Conservation (phyloP, 2,113 vertebrate genomes). For the Okapia johnstoni region DNA sequence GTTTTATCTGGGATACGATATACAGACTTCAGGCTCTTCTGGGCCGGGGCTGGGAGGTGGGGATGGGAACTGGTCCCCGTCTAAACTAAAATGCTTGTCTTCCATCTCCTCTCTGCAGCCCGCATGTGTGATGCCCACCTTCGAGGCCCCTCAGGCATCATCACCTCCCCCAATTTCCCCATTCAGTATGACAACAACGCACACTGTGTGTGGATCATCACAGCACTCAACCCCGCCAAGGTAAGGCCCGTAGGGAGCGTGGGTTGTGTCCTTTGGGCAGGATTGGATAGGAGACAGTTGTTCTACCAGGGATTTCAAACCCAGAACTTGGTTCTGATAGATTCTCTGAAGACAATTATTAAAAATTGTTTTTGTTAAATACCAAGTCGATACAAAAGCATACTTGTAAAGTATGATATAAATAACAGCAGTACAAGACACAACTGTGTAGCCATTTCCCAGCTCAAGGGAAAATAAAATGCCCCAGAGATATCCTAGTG, state of each 20-base stretch:
- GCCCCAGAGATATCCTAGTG: neutral
- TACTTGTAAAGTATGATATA: neutral
- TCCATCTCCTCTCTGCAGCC: constrained; percentile 80
- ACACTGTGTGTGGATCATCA: constrained; percentile 99
- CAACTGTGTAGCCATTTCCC: neutral
- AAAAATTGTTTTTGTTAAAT: neutral
- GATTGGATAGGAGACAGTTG: neutral
- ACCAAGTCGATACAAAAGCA: neutral
- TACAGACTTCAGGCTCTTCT: neutral
- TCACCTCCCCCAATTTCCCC: constrained; percentile 97
- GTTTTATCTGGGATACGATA: neutral
- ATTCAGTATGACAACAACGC: constrained; percentile 99
- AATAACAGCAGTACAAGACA: neutral
- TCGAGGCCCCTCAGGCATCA: constrained; percentile 91
- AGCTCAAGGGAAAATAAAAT: neutral
- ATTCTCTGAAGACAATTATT: neutral
- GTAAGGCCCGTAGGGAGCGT: constrained; percentile 74
- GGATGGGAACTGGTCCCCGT: neutral
- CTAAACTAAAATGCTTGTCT: constrained; percentile 9
- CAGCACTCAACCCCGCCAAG: constrained; percentile 91
- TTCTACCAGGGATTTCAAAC: neutral
- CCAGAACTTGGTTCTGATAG: neutral
- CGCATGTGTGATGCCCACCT: constrained; percentile 95
- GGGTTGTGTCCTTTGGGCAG: neutral
- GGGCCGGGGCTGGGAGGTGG: neutral